A percentile compares a stretch with the other conserved stretches of the same genome.
phyloP scores from a whole-genome alignment of 1,140 invertebrate genomes.

The Vanessa tameamea region DNA sequence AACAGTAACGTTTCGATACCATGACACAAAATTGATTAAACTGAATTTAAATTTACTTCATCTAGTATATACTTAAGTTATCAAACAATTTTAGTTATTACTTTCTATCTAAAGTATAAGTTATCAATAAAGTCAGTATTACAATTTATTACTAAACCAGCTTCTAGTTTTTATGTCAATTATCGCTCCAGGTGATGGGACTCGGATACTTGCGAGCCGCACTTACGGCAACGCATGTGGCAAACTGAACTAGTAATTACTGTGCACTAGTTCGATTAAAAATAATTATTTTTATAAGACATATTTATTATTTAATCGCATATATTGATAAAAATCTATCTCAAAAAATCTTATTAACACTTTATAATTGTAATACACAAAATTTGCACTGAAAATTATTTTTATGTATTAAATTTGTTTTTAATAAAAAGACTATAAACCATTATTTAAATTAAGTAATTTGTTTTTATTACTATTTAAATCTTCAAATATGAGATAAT shows the following conservation, averaged over 20 bases:
- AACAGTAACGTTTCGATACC: too few species aligned
- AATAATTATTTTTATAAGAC: background rate
- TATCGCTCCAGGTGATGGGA: conserved; percentile 24
- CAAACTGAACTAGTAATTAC: background rate
- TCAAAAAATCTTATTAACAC: background rate
- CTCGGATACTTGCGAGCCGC: background rate
- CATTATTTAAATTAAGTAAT: too few species aligned
- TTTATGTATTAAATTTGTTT: too few species aligned
- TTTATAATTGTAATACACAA: background rate
- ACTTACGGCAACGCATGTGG: background rate
- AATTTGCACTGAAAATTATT: too few species aligned
- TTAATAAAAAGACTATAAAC: too few species aligned
- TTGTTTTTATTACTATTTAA: background rate
- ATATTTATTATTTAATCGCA: background rate
- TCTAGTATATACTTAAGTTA: conserved; percentile 3
- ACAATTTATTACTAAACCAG: conserved; percentile 15
- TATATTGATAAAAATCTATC: background rate
- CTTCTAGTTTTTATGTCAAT: conserved; percentile 25
- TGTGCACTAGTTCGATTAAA: background rate
- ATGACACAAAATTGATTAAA: background rate
- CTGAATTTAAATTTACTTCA: background rate
- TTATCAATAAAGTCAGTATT: conserved; percentile 7
- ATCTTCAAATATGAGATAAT: background rate
- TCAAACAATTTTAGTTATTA: background rate
- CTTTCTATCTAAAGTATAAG: background rate